Conservation (phyloP, 2,888 invertebrate genomes). For the Epistrophe grossulariae region DNA sequence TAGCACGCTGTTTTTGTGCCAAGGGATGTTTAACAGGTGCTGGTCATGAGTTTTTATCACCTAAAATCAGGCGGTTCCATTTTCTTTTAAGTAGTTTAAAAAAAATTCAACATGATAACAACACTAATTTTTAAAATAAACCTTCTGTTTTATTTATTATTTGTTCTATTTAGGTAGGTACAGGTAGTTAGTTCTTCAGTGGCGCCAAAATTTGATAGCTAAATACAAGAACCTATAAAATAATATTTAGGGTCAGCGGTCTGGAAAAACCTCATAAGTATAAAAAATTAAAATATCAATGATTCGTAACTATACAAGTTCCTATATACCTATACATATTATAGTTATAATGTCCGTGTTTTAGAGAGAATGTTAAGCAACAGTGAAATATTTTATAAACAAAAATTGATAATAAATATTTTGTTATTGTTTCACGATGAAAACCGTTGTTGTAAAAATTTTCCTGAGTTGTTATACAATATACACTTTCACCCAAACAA, state of each 20-base stretch:
- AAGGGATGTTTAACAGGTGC: conserved; percentile 42
- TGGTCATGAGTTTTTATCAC: conserved; percentile 8
- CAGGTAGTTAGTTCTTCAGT: not conserved
- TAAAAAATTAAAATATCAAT: too few relatives aligned
- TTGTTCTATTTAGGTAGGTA: not conserved
- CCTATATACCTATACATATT: too few relatives aligned
- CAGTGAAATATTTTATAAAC: too few relatives aligned
- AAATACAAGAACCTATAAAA: not conserved
- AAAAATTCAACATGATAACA: not conserved
- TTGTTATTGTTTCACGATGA: too few relatives aligned
- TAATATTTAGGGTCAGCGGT: not conserved
- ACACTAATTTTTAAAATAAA: not conserved
- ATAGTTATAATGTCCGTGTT: too few relatives aligned
- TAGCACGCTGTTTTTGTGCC: conserved; percentile 4
- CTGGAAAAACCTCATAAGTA: too few relatives aligned
- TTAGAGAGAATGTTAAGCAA: too few relatives aligned
- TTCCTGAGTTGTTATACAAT: too few relatives aligned
- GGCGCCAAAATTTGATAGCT: not conserved
- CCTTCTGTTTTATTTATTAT: not conserved
- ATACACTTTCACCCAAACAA: too few relatives aligned
- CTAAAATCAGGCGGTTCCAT: conserved; percentile 19
- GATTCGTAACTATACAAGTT: too few relatives aligned
- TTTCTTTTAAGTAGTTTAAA: conserved; percentile 13
- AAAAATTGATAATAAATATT: too few relatives aligned
- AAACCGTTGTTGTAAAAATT: too few relatives aligned